A percentile compares a stretch with the other conserved stretches of the same genome.
Conservation (phyloP, 2,888 invertebrate species). For the Crepidodera aurea region DNA sequence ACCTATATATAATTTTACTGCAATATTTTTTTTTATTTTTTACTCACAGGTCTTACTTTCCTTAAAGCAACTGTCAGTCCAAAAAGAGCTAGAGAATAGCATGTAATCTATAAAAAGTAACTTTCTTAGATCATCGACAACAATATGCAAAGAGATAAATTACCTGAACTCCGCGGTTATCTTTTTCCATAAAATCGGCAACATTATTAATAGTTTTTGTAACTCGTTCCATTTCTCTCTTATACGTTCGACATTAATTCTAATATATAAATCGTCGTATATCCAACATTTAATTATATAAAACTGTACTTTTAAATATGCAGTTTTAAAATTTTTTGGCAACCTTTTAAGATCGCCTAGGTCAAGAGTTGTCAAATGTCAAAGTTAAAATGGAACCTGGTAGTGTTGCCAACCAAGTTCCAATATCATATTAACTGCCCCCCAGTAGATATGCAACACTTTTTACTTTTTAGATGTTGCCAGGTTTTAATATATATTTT, state of each 20-base stretch:
- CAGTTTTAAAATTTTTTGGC: background rate
- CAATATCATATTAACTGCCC: background rate
- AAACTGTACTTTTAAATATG: too few species aligned
- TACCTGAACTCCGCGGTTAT: slow-evolving; percentile 60
- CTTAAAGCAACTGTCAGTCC: slow-evolving; percentile 63
- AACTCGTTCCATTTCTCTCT: slow-evolving; percentile 45
- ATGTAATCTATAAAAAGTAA: slow-evolving; percentile 60
- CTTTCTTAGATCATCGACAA: slow-evolving; percentile 23
- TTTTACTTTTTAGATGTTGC: too few species aligned
- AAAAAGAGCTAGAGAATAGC: slow-evolving; percentile 64
- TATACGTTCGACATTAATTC: background rate
- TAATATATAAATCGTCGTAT: background rate
- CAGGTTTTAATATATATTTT: too few species aligned
- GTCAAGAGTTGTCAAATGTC: slow-evolving; percentile 14
- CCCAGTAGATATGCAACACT: background rate
- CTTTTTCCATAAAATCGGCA: slow-evolving; percentile 55
- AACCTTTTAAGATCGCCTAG: background rate
- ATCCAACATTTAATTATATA: too few species aligned
- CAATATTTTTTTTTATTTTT: background rate
- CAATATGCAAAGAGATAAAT: slow-evolving; percentile 11
- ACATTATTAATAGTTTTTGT: slow-evolving; percentile 51
- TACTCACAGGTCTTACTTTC: slow-evolving; percentile 66
- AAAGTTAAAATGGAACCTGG: background rate
- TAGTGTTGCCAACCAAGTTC: too few species aligned
- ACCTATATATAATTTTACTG: too few species aligned